Evolutionary conservation across 2,797 vertebrate genomes (phyloP), one percentile per base, ranked within the genome.

Genomic region (Lophotriccus pileatus): DNA sequence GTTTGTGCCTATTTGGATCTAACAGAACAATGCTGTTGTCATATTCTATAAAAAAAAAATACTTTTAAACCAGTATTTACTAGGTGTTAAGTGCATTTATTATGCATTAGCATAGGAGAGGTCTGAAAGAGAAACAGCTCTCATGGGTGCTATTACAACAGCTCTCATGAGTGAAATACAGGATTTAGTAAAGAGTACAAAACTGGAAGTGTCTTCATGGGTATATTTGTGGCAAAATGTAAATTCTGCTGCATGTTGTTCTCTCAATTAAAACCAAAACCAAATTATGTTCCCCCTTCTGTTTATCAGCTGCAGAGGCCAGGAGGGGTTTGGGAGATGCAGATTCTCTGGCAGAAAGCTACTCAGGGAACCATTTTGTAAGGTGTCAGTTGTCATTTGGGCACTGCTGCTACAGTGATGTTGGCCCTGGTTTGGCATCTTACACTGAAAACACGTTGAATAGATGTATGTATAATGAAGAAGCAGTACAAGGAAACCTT

Each of bases 81-180:
- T 81, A 77, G 86, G 60, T 59, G 84, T 32, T 73, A 59, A 55
- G 52, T 32, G 11, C 37, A 82, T 90, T 94, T 96, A 59, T 74
- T 96, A 89, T 84, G 23, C 43, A 90, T 94, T 92, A 94, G 76
- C 68, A 75, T 28, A 47, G 92, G 84, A 83, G 79, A 93, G 75
- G 50, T 44, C 79, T 66, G 47, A n/a, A 94, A 89, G 77, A 96
- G 74, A 92, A 95, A 92, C 41, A 59, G 58, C 69, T 87, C 79
- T 89, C 89, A 15, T 43, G 90, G 28, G 73, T 74, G 75, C 49
- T 62, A 12, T 82, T 92, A 59, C 34, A 79, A 82, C 80, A 80
- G n/a, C n/a, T 30, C 58, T 90, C 92, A 37, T 82, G 77, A 96
- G 78, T 77, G 81, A 90, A 96, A 94, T 52, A 84, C 60, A 75